Percentiles rank a stretch among this genome's conserved stretches.
phyloP scores from a whole-genome alignment of 2,797 vertebrate genomes.

The Sebastes taczanowskii region DNA sequence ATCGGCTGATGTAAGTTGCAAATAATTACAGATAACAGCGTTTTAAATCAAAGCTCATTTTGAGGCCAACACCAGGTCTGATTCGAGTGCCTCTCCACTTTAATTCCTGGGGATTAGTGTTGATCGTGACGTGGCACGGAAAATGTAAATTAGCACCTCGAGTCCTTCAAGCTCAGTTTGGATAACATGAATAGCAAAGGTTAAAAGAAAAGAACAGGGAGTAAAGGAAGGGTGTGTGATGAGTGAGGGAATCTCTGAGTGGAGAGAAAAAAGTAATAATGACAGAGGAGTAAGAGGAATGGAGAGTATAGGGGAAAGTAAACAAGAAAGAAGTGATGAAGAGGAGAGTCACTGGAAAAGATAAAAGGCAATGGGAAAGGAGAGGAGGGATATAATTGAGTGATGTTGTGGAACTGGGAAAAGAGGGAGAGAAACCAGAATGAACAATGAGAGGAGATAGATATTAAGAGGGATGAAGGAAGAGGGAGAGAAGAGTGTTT shows the following conservation, averaged over 20 bases:
- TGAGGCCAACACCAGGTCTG: slow-evolving; percentile 39
- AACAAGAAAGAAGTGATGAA: slow-evolving; percentile 30
- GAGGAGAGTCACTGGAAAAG: slow-evolving; percentile 10
- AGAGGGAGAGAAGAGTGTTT: slow-evolving; percentile 19
- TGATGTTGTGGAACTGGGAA: not conserved
- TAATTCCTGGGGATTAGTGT: slow-evolving; percentile 56
- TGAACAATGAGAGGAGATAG: slow-evolving; percentile 10
- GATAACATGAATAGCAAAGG: slow-evolving; percentile 11
- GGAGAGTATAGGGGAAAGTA: slow-evolving; percentile 2
- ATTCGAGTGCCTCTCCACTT: slow-evolving; percentile 49
- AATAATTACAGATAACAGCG: slow-evolving; percentile 53
- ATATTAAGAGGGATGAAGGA: slow-evolving; percentile 7
- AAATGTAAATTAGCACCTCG: slow-evolving; percentile 47
- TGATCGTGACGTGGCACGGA: slow-evolving; percentile 45
- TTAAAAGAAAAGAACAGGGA: not conserved
- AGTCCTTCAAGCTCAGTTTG: not conserved
- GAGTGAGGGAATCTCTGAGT: not conserved
- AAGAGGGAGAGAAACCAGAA: not conserved
- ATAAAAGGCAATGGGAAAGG: not conserved
- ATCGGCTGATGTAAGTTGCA: slow-evolving; percentile 24
- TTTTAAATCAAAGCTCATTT: slow-evolving; percentile 62
- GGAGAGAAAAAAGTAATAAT: not conserved
- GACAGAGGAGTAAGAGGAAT: slow-evolving; percentile 8
- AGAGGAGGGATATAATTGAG: not conserved
- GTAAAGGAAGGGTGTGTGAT: not conserved